Percentiles rank a stretch among this genome's conserved stretches.
Conservation (phyloP, 2,888 invertebrate genomes). For the Furcula furcula region DNA sequence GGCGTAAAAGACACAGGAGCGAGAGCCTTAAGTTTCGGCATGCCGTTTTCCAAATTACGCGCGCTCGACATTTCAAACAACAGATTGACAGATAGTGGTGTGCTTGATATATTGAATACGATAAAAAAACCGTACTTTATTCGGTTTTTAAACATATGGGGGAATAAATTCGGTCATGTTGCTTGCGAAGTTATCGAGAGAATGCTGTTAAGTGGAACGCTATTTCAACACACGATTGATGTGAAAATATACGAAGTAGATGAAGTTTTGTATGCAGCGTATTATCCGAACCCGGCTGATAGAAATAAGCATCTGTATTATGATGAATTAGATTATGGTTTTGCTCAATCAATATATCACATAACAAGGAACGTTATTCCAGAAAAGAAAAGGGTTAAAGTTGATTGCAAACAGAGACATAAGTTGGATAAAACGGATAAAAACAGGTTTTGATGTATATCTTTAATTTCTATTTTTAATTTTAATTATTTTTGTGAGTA, state of each 20-base stretch:
- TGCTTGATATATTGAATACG: conserved; percentile 77
- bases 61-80: conserved; percentile 82
- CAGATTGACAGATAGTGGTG: conserved; percentile 74
- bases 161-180: conserved; percentile 58
- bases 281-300: conserved; percentile 64
- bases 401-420: conserved; percentile 60
- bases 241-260: conserved; percentile 61
- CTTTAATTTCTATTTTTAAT: background rate
- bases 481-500: conserved; percentile 2
- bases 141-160: conserved; percentile 68
- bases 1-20: conserved; percentile 80
- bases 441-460: conserved; percentile 35
- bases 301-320: conserved; percentile 81
- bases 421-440: conserved; percentile 56
- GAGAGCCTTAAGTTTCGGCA: conserved; percentile 73
- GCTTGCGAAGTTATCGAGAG: conserved; percentile 63
- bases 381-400: conserved; percentile 44
- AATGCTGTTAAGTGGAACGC: conserved; percentile 55
- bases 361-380: conserved; percentile 53
- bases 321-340: conserved; percentile 70
- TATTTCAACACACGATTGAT: conserved; percentile 65
- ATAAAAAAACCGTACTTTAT: conserved; percentile 75
- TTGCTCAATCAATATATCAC: conserved; percentile 60
- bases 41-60: conserved; percentile 81
- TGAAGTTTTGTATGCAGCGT: conserved; percentile 52